Percentiles rank a stretch among this genome's conserved stretches.
phyloP scores from a whole-genome alignment of 2,113 vertebrate species.

The Sigmodon hispidus region DNA sequence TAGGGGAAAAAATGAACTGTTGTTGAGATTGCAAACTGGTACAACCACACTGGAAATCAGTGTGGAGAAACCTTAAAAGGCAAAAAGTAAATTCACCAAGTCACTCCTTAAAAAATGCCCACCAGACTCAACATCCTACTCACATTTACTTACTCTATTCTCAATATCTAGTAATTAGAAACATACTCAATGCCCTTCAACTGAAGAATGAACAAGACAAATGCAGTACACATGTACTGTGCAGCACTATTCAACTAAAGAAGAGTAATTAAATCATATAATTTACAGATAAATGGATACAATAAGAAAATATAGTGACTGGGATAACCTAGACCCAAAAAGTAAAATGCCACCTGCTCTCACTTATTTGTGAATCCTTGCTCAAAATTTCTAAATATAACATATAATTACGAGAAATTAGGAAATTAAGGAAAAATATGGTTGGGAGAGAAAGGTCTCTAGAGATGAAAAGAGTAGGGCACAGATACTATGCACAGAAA shows the following conservation, averaged over 20 bases:
- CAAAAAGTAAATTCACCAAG: background rate
- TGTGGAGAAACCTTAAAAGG: background rate
- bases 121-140: no score
- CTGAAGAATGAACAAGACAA: no score
- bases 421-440: background rate
- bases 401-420: background rate
- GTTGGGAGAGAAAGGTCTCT: background rate
- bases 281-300: background rate
- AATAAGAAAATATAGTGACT: background rate
- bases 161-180: no score
- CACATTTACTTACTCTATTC: no score
- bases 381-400: background rate
- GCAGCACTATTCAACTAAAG: background rate
- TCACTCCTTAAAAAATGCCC: background rate
- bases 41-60: background rate
- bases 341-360: background rate
- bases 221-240: background rate
- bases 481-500: background rate
- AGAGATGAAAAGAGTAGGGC: background rate
- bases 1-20: background rate
- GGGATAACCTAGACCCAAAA: background rate
- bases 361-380: background rate
- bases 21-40: background rate
- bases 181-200: background rate
- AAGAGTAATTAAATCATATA: background rate